Evolutionary conservation across 2,888 invertebrate species (phyloP), one percentile per base, ranked within the genome.

Genomic region (Drosophila peninsularis): DNA sequence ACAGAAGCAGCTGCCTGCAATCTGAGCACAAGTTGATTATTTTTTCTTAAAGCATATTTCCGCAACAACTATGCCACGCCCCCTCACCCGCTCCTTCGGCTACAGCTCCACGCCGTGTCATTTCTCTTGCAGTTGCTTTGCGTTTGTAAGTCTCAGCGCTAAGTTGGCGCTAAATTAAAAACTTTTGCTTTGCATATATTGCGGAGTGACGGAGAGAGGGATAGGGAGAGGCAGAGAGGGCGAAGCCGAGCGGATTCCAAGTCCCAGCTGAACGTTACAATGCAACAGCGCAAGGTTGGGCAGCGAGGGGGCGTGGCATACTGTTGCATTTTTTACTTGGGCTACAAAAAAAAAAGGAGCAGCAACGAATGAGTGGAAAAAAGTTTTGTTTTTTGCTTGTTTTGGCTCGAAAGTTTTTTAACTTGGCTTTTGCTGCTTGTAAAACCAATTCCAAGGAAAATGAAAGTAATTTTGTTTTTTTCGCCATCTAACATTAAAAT

Each of bases 161-260:
- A 85, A 89, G 90, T 89, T 85, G 88, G 86, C 90, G 84, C 84
- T 89, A 85, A 85, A 85, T 85, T 85, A 85, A 85, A 85, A 85
- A 89, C 80, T 89, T 89, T 89, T 73, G 73, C 86, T 71, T 87
- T 89, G 84, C 83, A 83, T 84, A 87, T 89, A 89, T 87, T 84
- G 80, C 85, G 71, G 24, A 65, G 70, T 11, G 21, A 14, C 85
- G 71, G 24, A 65, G 70, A 14, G 21, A 14, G 30, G 3, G 17
- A 13, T 5, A 24, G 71, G 66, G 63, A 65, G 70, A 11, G 57
- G 17, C 5, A 3, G 21, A n/a, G 30, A 2, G 17, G 6, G 11
- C 5, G 30, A 9, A n/a, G 9, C 5, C 13, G 21, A 42, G 42
- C 13, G 21, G 0, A 21, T 34, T 30, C 19, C 49, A 19, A 27